Percentiles rank a stretch among this genome's conserved stretches.
phyloP scores from a whole-genome alignment of 2,888 invertebrate species.

The Beris chalybata region DNA sequence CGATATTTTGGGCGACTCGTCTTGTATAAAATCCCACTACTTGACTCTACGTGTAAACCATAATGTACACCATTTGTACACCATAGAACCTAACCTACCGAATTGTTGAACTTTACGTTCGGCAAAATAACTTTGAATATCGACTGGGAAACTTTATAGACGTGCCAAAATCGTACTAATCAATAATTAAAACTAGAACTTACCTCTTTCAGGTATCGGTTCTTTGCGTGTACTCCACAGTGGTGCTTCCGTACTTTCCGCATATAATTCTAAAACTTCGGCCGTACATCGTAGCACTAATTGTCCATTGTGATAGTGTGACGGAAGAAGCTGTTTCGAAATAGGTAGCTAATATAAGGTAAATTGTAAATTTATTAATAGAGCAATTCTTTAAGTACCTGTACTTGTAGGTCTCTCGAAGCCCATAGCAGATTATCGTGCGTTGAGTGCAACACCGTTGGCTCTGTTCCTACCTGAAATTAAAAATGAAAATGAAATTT shows the following conservation, averaged over 20 bases:
- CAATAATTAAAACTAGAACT: slow-evolving; percentile 14
- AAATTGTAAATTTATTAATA: not conserved
- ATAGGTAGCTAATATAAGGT: not conserved
- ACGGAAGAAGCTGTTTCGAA: slow-evolving; percentile 41
- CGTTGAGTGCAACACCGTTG: slow-evolving; percentile 43
- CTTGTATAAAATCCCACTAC: too few species aligned
- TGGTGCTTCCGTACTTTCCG: slow-evolving; percentile 44
- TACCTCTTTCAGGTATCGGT: slow-evolving; percentile 46
- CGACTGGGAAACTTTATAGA: too few species aligned
- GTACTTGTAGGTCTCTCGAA: slow-evolving; percentile 44
- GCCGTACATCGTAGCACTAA: slow-evolving; percentile 44
- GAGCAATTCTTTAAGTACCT: slow-evolving; percentile 38
- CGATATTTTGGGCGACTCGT: too few species aligned
- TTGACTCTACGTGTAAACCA: too few species aligned
- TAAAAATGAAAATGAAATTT: slow-evolving; percentile 10
- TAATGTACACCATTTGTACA: too few species aligned
- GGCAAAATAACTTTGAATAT: too few species aligned
- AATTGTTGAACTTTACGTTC: too few species aligned
- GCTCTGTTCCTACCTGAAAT: slow-evolving; percentile 44
- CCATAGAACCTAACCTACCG: too few species aligned
- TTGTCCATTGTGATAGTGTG: slow-evolving; percentile 45
- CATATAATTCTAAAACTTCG: slow-evolving; percentile 44
- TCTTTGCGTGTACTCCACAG: slow-evolving; percentile 45
- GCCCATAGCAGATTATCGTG: slow-evolving; percentile 44
- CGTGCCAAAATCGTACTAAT: too few species aligned